phyloP scores from a whole-genome alignment of 2,797 vertebrate genomes.

The Paedocypris micromegethes region DNA sequence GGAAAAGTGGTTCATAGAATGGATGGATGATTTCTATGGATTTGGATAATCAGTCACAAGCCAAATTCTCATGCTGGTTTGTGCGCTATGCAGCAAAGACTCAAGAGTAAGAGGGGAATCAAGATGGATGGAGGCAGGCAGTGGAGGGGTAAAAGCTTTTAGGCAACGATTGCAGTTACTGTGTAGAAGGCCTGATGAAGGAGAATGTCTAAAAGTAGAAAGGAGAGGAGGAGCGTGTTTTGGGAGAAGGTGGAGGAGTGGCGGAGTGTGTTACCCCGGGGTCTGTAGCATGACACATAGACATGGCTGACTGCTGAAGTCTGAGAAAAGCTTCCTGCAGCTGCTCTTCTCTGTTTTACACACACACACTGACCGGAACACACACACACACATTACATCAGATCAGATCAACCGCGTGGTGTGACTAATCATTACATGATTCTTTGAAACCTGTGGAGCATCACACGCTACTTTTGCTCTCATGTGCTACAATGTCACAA shows the following conservation, averaged over 20 bases:
- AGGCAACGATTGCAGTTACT: constrained; percentile 8
- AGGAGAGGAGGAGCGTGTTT: constrained; percentile 19
- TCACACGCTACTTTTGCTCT: not conserved
- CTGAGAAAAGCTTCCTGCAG: constrained; percentile 24
- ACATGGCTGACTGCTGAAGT: constrained; percentile 32
- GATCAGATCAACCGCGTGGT: constrained; percentile 14
- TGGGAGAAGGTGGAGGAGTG: constrained; percentile 17
- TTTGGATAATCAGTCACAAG: not conserved
- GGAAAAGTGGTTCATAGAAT: too few relatives aligned
- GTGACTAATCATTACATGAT: constrained; percentile 28
- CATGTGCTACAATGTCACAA: too few relatives aligned
- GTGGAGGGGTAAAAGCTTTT: constrained; percentile 1
- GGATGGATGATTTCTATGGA: too few relatives aligned
- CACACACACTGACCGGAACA: constrained; percentile 31
- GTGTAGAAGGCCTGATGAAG: constrained; percentile 41
- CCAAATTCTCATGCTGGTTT: constrained; percentile 5
- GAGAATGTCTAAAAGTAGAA: constrained; percentile 36
- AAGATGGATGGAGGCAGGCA: not conserved
- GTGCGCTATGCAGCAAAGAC: constrained; percentile 31
- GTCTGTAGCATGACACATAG: constrained; percentile 35
- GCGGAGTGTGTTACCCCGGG: constrained; percentile 27
- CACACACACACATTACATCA: constrained; percentile 31
- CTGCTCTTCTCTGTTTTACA: constrained; percentile 34
- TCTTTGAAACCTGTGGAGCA: constrained; percentile 8
- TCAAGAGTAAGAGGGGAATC: constrained; percentile 1